Conservation (phyloP, 2,888 invertebrate species). For the Falcaria lacertinaria region DNA sequence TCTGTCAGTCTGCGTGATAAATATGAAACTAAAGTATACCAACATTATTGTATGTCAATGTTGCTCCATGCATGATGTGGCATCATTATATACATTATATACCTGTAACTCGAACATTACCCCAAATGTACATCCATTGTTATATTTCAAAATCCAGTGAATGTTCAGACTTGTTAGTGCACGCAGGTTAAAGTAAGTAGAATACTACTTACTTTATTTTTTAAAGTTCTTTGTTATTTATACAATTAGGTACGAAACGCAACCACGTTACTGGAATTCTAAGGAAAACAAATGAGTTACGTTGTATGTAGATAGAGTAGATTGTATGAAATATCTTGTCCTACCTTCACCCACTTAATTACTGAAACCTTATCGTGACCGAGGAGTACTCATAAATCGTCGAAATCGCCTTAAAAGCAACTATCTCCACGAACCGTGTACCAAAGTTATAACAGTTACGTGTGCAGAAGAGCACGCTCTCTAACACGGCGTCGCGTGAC, state of each 20-base stretch:
- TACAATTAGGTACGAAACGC: no score
- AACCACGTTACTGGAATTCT: no score
- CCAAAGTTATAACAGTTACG: slow-evolving; percentile 18
- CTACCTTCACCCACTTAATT: no score
- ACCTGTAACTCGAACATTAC: slow-evolving; percentile 30
- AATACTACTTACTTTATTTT: no score
- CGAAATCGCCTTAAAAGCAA: not conserved
- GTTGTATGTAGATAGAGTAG: not conserved
- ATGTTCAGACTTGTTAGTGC: no score
- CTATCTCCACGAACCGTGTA: slow-evolving; percentile 17
- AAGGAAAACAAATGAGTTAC: not conserved
- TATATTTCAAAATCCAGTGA: slow-evolving; percentile 6
- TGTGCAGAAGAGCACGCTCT: slow-evolving; percentile 41
- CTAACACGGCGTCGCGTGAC: slow-evolving; percentile 51
- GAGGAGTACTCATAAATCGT: not conserved
- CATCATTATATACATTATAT: slow-evolving; percentile 29
- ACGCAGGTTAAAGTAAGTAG: no score
- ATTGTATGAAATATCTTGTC: not conserved
- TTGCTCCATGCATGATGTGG: slow-evolving; percentile 8
- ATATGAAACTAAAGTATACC: no score
- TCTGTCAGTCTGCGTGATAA: not conserved
- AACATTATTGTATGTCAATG: not conserved
- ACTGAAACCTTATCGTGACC: not conserved
- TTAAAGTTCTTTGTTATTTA: no score
- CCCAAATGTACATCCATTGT: slow-evolving; percentile 38